A percentile compares a stretch with the other conserved stretches of the same genome.
phyloP scores from a whole-genome alignment of 2,113 vertebrate species.

The Platysternon megacephalum region DNA sequence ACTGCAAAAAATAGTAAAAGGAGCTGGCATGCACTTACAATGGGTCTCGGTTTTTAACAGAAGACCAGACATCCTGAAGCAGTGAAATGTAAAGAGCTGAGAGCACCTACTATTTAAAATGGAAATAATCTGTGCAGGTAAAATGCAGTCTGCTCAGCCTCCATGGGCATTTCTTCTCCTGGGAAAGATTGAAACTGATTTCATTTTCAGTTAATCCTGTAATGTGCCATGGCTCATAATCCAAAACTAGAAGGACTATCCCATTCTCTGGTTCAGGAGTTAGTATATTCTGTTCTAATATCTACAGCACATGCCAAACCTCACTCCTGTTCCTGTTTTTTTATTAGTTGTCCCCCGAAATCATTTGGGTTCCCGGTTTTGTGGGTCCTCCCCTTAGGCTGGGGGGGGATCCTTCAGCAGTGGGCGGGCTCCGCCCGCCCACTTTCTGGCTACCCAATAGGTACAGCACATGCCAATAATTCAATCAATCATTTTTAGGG shows the following conservation, averaged over 20 bases:
- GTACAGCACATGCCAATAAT: no score
- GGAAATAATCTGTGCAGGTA: background rate
- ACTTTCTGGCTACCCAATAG: no score
- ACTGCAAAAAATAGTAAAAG: background rate
- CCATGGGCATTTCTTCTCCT: background rate
- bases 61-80: background rate
- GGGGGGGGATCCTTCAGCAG: no score
- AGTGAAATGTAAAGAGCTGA: background rate
- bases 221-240: background rate
- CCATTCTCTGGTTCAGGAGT: background rate
- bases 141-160: background rate
- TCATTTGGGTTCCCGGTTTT: no score
- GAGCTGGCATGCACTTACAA: background rate
- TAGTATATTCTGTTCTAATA: background rate
- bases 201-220: background rate
- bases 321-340: no score
- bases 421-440: no score
- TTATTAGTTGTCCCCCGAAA: no score
- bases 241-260: background rate
- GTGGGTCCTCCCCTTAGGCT: no score
- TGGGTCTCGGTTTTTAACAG: background rate
- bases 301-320: no score
- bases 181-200: background rate
- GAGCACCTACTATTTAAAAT: background rate
- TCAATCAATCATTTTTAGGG: background rate